These are phyloP conservation scores for Elaphurus davidianus DNA, from an alignment of 2,113 vertebrate genomes.

Conservation along the genomic window DNA sequence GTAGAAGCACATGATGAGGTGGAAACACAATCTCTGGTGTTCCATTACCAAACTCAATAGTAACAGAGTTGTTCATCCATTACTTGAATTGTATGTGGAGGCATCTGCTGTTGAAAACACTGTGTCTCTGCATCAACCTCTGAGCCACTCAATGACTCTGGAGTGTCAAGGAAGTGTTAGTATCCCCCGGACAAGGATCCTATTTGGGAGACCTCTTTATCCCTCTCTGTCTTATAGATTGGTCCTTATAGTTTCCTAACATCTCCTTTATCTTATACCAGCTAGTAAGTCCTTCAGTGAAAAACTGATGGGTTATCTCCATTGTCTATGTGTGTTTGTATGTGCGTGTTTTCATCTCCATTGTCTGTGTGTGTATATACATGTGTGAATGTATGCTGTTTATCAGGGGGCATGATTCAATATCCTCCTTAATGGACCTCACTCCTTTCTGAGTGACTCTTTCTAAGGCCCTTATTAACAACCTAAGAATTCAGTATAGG, in stretches of 20 bases:
- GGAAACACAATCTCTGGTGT: background rate
- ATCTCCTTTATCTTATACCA: background rate
- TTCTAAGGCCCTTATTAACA: background rate
- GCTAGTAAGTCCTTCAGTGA: background rate
- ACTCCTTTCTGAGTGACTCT: background rate
- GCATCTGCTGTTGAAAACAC: background rate
- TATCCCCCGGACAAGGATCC: background rate
- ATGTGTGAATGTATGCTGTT: background rate
- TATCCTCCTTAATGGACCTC: background rate
- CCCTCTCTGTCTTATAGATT: background rate
- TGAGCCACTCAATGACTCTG: background rate
- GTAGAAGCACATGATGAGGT: background rate
- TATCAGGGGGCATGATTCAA: background rate
- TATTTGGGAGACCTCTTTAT: background rate
- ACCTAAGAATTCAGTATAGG: background rate
- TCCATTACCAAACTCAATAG: background rate
- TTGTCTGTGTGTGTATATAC: background rate
- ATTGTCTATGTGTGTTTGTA: background rate
- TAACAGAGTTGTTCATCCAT: background rate
- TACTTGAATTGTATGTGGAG: background rate
- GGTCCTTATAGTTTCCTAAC: background rate
- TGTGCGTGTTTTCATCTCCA: background rate
- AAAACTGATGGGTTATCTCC: background rate
- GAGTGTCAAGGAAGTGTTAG: background rate
- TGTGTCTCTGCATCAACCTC: background rate